phyloP scores from a whole-genome alignment of 2,888 invertebrate genomes.

The Ramazzottius varieornatus region DNA sequence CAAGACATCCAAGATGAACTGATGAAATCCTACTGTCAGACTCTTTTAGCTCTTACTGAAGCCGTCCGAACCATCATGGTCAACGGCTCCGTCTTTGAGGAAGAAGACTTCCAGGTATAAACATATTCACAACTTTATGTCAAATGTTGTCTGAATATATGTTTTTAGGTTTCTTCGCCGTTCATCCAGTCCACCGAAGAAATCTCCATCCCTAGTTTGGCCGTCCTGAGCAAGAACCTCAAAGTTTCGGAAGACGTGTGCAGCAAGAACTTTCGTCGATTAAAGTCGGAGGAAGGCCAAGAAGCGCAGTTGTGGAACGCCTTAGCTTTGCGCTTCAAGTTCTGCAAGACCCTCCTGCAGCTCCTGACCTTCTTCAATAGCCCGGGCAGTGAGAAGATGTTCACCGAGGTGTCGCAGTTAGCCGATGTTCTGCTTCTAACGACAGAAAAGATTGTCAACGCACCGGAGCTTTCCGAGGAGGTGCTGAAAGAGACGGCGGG shows the following conservation, averaged over 20 bases:
- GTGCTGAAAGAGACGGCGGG: slow-evolving; percentile 32
- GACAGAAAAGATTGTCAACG: not conserved
- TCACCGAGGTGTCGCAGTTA: not conserved
- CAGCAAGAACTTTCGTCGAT: not conserved
- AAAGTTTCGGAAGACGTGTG: not conserved
- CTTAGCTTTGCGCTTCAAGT: not conserved
- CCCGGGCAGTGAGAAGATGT: not conserved
- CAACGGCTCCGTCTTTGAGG: not conserved
- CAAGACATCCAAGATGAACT: slow-evolving; percentile 51
- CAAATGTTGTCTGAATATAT: too few species aligned
- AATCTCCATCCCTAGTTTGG: too few species aligned
- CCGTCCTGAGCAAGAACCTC: not conserved
- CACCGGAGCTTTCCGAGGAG: not conserved
- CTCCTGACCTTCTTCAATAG: not conserved
- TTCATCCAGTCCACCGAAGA: too few species aligned
- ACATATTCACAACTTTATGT: too few species aligned
- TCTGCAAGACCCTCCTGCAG: not conserved
- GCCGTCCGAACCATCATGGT: not conserved
- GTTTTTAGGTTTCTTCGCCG: too few species aligned
- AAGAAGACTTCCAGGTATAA: slow-evolving; percentile 1
- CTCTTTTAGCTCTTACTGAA: not conserved
- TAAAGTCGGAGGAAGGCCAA: not conserved
- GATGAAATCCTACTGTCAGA: slow-evolving; percentile 37
- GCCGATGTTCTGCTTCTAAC: not conserved
- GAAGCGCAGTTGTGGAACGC: not conserved